Base-by-base conservation (phyloP, 1,140 invertebrate genomes). In the Lasaia peninsularis region DNA sequence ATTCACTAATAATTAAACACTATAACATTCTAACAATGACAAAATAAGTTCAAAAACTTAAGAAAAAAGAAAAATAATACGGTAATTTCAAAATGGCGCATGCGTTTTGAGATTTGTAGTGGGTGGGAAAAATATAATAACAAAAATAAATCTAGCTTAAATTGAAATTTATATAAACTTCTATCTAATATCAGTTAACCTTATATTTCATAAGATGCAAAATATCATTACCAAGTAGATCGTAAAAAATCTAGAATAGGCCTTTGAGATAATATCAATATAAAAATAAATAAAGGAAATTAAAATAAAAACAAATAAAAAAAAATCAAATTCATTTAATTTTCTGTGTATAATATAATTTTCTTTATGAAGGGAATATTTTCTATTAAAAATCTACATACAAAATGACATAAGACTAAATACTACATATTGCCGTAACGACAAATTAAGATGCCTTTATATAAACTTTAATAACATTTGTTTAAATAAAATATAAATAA, bases 401-500 rank as follows among this genome's bases (percentile, higher is more conserved):
- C 83, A 80, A 79, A 74, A 75, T 76, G 75, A 80, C 75, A 67
- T 76, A 77, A 75, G 78, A 73, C 65, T 71, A 73, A 77, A 67
- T 63, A 68, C 65, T 72, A 71, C 57, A 69, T 56, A 68, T 68
- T 58, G 72, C 79, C 78, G 84, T 69, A 82, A 76, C 77, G 78
- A 86, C 76, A 78, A 80, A 69, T 62, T 64, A 75, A 78, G 58
- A 71, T 61, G 67, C 63, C 60, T 67, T 82, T 85, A 78, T 80
- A 80, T 75, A 76, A 76, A 69, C 73, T 78, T 75, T 60, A 69
- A 59, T 71, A 65, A 72, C 68, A 69, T 63, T 64, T 68, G 75
- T 78, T 85, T 83, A 80, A 87, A 81, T 82, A 87, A 87, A 86
- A 86, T 83, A 86, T 86, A 86, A 87, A 86, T 86, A 87, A 82